Conservation (phyloP, 1,140 invertebrate genomes). For the Drosophila teissieri region DNA sequence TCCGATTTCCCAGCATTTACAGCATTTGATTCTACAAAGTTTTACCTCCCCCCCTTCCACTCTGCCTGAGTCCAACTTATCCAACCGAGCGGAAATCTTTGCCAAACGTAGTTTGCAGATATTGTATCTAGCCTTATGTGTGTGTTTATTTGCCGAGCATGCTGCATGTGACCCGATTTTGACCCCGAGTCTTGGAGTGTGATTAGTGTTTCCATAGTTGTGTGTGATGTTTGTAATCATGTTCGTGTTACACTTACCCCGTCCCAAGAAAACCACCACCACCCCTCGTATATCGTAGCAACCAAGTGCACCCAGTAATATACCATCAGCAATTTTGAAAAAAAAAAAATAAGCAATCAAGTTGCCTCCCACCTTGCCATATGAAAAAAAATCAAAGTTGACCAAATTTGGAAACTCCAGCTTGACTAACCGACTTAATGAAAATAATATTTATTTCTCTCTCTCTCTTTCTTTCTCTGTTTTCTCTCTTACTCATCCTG, state of each 20-base stretch:
- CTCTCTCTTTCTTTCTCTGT: constrained; percentile 47
- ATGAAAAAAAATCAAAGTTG: constrained; percentile 38
- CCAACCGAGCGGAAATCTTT: constrained; percentile 20
- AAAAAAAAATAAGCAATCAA: constrained; percentile 31
- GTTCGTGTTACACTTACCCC: constrained; percentile 18
- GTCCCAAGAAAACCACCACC: constrained; percentile 14
- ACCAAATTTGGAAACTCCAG: constrained; percentile 50
- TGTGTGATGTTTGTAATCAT: constrained; percentile 38
- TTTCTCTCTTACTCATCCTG: constrained; percentile 40
- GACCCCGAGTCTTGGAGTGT: constrained; percentile 28
- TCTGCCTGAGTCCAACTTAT: constrained; percentile 23
- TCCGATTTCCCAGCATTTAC: constrained; percentile 45
- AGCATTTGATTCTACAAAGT: constrained; percentile 52
- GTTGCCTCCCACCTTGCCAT: constrained; percentile 55
- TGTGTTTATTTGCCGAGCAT: constrained; percentile 26
- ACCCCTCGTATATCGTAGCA: constrained; percentile 45
- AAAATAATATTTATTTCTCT: constrained; percentile 58
- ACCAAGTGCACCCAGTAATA: constrained; percentile 72
- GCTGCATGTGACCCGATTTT: constrained; percentile 38
- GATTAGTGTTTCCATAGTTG: constrained; percentile 25
- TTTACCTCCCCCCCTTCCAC: background rate
- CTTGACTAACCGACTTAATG: constrained; percentile 55
- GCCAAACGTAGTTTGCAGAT: constrained; percentile 20
- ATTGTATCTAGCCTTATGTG: constrained; percentile 11
- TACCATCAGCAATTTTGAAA: constrained; percentile 34